Base-by-base conservation (phyloP, 2,797 vertebrate species). In the Lophius americanus region DNA sequence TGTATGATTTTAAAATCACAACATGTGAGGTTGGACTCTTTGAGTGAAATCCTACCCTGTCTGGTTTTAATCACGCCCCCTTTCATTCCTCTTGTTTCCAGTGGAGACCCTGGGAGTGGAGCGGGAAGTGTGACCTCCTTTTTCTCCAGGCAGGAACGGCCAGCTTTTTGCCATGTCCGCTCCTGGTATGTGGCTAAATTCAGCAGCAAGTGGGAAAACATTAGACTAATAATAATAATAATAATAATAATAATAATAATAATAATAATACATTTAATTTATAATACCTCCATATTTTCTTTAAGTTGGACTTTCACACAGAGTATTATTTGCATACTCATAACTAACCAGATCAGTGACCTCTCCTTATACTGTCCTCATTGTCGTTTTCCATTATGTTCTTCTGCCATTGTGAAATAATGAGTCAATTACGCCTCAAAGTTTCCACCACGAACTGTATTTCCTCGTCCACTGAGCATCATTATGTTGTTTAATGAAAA, bases 131-230 rank as follows among this genome's bases (percentile, higher is more conserved):
- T 14, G 66, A 72, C 73, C 55, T 67, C 6, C 2, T 67, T 75
- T 73, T 5, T 32, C 48, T 69, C 52, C 6, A 33, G 5, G 38
- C 46, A 37, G 52, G 6, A 41, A 49, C 11, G 23, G 1, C 51
- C 68, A 44, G 43, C 53, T 53, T 47, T 23, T 53, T 60, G 52
- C 43, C 63, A 93, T 93, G 92, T 93, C 93, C 3, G 88, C 73
- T 64, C 90, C 92, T 57, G 89, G 93, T 94, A 83, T 90, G 84
- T 73, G 11, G 1, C n/a, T 38, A n/a, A 14, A 23, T 0, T 0
- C 42, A 7, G 4, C 36, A 51, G 10, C 2, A 6, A 11, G n/a
- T 14, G 38, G 12, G 5, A 36, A 43, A 53, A n/a, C 4, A 9
- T 7, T 8, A 6, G 1, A 3, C 38, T 3, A n/a, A n/a, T n/a